Base-by-base conservation (phyloP, 2,113 vertebrate genomes). In the Mirza zaza region DNA sequence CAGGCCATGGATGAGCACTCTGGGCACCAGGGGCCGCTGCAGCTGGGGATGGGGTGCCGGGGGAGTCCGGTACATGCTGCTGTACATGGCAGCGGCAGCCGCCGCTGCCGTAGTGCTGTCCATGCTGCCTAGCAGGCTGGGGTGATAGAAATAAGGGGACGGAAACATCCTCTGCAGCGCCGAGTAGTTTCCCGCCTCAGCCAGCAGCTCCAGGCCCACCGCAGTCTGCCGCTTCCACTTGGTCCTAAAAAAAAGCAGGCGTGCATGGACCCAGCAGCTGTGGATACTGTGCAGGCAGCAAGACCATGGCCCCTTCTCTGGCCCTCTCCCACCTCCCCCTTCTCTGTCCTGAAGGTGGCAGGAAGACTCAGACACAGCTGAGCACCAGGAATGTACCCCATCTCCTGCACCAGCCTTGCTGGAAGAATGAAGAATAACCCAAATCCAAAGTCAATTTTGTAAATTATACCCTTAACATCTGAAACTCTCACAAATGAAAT, bases 51-150 rank as follows among this genome's bases (percentile, higher is more conserved):
- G 99, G 91, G 99, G 99, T 0, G 99, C 98, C 0, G 99, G 98
- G 88, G 99, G 99, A 99, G 99, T 99, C 99, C 99, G 99, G 98
- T 99, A 99, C 99, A 99, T 99, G 97, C 99, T 99, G 99, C 99
- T 99, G 99, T 99, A 99, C 99, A 99, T 99, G 85, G 99, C 99
- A 11, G 99, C 99, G 25, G 99, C 99, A 2, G 99, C 99, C 0
- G 99, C 99, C 1, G 99, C 99, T 17, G 99, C 99, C 23, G 99
- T 99, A 5, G 99, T 99, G 98, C 99, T 99, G 99, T 99, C 99
- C 99, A 99, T 99, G 97, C 99, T 99, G 97, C 99, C 99, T 97
- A 99, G 98, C 97, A 99, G 98, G 95, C 99, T 99, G 13, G 99
- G 99, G 97, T 99, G 99, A 98, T 99, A 99, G 99, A 99, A 99